phyloP scores from a whole-genome alignment of 2,797 vertebrate species.

The Malurus leucopterus region DNA sequence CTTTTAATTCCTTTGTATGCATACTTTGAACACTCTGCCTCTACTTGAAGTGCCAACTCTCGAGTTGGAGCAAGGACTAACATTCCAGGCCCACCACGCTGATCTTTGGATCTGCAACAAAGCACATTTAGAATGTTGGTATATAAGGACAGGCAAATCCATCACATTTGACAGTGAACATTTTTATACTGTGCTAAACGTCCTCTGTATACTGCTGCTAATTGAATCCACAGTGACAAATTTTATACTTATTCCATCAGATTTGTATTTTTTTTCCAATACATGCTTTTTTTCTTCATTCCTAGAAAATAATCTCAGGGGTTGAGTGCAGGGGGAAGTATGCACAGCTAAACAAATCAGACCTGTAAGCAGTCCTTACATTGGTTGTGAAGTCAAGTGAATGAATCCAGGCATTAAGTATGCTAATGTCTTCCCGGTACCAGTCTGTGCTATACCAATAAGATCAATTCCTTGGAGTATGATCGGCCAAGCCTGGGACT shows the following conservation, averaged over 20 bases:
- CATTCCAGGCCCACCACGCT: conserved; percentile 89
- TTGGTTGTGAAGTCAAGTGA: conserved; percentile 89
- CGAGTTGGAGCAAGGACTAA: conserved; percentile 92
- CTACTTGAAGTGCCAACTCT: conserved; percentile 92
- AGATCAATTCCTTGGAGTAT: conserved; percentile 89
- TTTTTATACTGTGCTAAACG: neutral
- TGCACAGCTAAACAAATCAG: neutral
- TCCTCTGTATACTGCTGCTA: neutral
- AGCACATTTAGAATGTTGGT: neutral
- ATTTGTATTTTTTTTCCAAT: neutral
- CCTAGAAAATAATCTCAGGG: neutral
- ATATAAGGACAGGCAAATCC: neutral
- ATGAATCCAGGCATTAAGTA: conserved; percentile 96
- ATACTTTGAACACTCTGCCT: conserved; percentile 90
- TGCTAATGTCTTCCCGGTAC: conserved; percentile 92
- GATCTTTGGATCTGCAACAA: conserved; percentile 71
- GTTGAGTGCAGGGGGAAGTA: neutral
- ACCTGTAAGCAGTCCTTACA: conserved; percentile 75
- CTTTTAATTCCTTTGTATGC: conserved; percentile 89
- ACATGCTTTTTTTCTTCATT: neutral
- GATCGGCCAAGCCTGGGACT: conserved; percentile 96
- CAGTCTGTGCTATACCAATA: conserved; percentile 95
- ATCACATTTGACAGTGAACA: neutral
- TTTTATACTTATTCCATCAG: neutral
- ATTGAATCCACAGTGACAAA: neutral